Percentiles rank a stretch among this genome's conserved stretches.
Evolutionary conservation across 2,888 invertebrate genomes (phyloP).

Genomic region (Cantharis rufa): DNA sequence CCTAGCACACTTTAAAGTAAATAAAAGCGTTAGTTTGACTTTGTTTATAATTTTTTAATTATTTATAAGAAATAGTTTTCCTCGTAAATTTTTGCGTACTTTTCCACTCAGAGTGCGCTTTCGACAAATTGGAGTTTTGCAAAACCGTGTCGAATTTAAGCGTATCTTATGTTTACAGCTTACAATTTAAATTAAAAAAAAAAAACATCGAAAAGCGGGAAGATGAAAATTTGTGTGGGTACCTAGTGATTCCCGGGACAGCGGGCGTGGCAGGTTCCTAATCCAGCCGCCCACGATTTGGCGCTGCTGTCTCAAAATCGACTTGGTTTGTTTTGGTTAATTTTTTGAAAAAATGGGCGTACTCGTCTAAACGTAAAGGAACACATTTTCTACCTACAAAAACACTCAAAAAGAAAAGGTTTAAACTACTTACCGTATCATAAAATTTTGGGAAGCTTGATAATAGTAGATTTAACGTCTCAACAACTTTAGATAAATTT

Average conservation of each 20-base stretch:
- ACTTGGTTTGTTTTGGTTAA: conserved; percentile 47
- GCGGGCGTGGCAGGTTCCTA: conserved; percentile 48
- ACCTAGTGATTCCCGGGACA: conserved; percentile 39
- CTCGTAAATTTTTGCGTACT: not conserved
- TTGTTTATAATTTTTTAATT: conserved; percentile 16
- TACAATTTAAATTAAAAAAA: not conserved
- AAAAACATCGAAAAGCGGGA: not conserved
- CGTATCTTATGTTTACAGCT: not conserved
- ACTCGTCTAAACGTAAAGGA: conserved; percentile 28
- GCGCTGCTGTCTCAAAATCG: conserved; percentile 44
- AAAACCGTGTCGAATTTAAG: not conserved
- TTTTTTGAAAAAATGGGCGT: conserved; percentile 50
- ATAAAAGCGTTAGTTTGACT: conserved; percentile 24
- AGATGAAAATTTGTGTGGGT: conserved; percentile 34
- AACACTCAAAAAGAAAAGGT: not conserved
- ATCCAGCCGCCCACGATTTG: conserved; percentile 35
- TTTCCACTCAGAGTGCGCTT: not conserved
- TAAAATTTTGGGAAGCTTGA: conserved; percentile 10
- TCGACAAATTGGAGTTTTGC: not conserved
- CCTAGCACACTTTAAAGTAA: conserved; percentile 29
- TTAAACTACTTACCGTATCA: conserved; percentile 21
- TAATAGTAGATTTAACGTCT: conserved; percentile 11
- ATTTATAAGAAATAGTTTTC: too few relatives aligned
- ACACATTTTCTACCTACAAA: not conserved
- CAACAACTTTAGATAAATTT: conserved; percentile 1